Evolutionary conservation across 1,140 invertebrate species (phyloP), one percentile per base, ranked within the genome.

Genomic region (Bombus superbus): DNA sequence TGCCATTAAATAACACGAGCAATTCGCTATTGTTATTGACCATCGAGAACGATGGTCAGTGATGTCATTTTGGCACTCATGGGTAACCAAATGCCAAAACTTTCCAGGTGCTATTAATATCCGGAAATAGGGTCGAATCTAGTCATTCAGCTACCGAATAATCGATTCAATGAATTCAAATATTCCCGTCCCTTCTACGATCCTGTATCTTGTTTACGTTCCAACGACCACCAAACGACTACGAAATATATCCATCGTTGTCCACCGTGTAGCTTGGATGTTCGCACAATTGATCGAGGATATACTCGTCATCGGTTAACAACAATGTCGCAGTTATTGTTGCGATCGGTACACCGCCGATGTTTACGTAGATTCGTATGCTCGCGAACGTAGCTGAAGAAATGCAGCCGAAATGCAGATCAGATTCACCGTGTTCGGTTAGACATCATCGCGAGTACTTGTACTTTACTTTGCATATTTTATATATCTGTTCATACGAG

Each of bases 51-150:
- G 42, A 62, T 35, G 38, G 3, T 68, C 28, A 42, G 62, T 42
- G 25, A 47, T 74, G 79, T 85, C 79, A 81, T 38, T 81, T 85
- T 85, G 69, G 59, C 79, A 81, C 40, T 64, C 42, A 5, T 28
- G 53, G 22, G 57, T 66, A 73, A 74, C 84, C 53, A 69, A 57
- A 85, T 74, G 59, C 79, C 62, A 81, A 85, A 81, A 68, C n/a
- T n/a, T 44, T 74, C 84, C 84, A 68, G 76, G 3, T 59, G 77
- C 78, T 85, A 85, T 69, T 81, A 69, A 81, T 85, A 85, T 2
- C 3, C 44, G 2, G 11, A 68, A 75, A 81, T 15, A 28, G 42
- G 69, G 71, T 81, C 78, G 83, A 74, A 81, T n/a, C n/a, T 68
- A 32, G 69, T 71, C 79, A 69, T 85, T 81, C 72, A 85, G 40